These are phyloP conservation scores for Macrosteles quadrilineatus DNA, from an alignment of 1,140 invertebrate genomes.

Conservation along the genomic window DNA sequence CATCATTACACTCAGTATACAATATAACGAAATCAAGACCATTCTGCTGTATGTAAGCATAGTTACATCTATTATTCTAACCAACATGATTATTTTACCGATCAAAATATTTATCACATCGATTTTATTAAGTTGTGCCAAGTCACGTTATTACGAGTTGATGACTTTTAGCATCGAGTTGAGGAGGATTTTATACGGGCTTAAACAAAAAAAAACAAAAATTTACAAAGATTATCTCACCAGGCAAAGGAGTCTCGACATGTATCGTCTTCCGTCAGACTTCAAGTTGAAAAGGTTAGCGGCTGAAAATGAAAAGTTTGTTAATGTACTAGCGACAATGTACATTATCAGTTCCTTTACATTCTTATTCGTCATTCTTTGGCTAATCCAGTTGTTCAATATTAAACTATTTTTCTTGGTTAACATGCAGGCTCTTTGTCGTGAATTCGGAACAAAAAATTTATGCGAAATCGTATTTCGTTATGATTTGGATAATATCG, in stretches of 20 bases:
- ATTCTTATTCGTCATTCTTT: background rate
- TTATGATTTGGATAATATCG: background rate
- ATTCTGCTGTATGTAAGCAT: background rate
- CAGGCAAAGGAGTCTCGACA: background rate
- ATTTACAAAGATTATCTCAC: background rate
- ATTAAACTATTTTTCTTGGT: background rate
- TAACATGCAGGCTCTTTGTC: background rate
- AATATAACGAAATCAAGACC: background rate
- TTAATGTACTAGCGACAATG: background rate
- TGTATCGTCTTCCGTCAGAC: background rate
- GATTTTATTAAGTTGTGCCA: background rate
- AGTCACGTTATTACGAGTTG: background rate
- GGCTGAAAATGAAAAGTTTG: background rate
- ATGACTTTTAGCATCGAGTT: background rate
- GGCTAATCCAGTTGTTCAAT: background rate
- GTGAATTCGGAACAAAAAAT: background rate
- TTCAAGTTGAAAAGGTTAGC: background rate
- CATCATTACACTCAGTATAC: background rate
- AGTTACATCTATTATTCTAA: background rate
- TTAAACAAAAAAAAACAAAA: background rate
- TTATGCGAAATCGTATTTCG: background rate
- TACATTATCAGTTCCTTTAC: background rate
- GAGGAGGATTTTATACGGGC: background rate
- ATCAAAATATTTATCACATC: background rate
- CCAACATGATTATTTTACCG: background rate